Evolutionary conservation across 2,888 invertebrate genomes (phyloP).

Genomic region (Blera fallax): DNA sequence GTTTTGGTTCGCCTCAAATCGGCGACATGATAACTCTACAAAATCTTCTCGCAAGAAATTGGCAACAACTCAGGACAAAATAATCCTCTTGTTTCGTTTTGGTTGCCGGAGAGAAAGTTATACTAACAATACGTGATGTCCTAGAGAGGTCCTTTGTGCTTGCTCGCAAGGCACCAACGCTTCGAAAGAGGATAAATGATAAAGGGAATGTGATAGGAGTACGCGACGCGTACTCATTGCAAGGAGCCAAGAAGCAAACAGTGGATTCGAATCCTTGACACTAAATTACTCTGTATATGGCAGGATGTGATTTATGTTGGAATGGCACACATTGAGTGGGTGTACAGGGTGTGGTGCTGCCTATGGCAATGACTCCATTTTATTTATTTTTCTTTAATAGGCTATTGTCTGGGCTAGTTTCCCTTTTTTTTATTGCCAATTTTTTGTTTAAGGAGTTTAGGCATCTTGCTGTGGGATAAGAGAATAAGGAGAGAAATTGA

Average conservation of each 20-base stretch:
- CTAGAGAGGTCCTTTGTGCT: conserved; percentile 47
- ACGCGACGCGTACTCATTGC: conserved; percentile 54
- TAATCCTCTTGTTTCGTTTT: conserved; percentile 74
- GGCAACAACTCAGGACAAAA: conserved; percentile 75
- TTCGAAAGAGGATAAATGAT: conserved; percentile 17
- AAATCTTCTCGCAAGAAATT: conserved; percentile 70
- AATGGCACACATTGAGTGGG: conserved; percentile 24
- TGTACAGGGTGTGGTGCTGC: neutral
- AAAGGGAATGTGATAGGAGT: conserved; percentile 11
- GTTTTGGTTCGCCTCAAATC: conserved; percentile 70
- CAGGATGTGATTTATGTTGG: conserved; percentile 68
- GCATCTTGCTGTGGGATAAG: neutral
- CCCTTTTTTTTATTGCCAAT: neutral
- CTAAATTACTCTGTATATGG: conserved; percentile 69
- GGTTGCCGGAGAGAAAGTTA: conserved; percentile 44
- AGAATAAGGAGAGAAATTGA: neutral
- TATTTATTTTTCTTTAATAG: conserved; percentile 67
- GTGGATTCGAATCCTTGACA: conserved; percentile 64
- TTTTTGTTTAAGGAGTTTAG: neutral
- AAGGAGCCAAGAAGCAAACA: conserved; percentile 55
- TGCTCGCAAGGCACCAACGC: conserved; percentile 2
- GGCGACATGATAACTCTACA: conserved; percentile 69
- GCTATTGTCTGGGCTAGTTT: conserved; percentile 52
- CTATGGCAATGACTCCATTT: conserved; percentile 40
- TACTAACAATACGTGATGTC: conserved; percentile 71